Percentiles rank a stretch among this genome's conserved stretches.
These are phyloP conservation scores for Macropis europaea DNA, from an alignment of 2,888 invertebrate species.

Conservation along the genomic window DNA sequence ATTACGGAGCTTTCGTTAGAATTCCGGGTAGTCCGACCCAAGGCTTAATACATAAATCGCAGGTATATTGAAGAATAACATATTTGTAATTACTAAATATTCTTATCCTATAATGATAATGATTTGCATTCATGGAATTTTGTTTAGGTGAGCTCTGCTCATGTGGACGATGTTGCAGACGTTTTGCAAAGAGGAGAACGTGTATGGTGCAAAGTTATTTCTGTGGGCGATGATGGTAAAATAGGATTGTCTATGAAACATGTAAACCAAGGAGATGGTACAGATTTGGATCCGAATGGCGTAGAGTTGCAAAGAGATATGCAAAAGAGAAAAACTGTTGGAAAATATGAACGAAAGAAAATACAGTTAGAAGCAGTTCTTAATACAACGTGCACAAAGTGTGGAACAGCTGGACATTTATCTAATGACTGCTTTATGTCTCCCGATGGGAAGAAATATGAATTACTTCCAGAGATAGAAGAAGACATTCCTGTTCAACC, in stretches of 20 bases:
- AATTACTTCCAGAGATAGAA: constrained; percentile 75
- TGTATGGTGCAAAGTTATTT: constrained; percentile 79
- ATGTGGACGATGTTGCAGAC: constrained; percentile 77
- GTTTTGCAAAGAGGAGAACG: constrained; percentile 77
- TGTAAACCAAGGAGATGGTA: constrained; percentile 79
- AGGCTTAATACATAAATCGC: constrained; percentile 77
- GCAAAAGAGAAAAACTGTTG: constrained; percentile 71
- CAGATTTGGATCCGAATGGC: constrained; percentile 78
- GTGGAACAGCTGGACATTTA: constrained; percentile 78
- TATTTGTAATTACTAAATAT: constrained; percentile 1
- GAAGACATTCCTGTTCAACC: constrained; percentile 56
- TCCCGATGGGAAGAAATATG: constrained; percentile 78
- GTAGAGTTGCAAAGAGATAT: constrained; percentile 77
- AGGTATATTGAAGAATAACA: constrained; percentile 62
- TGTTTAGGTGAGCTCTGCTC: constrained; percentile 73
- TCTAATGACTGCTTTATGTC: constrained; percentile 78
- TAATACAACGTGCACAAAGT: constrained; percentile 78
- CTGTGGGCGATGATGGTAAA: constrained; percentile 75
- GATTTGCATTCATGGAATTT: constrained; percentile 23
- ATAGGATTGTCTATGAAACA: constrained; percentile 79
- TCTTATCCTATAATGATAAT: not conserved
- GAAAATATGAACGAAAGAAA: constrained; percentile 66
- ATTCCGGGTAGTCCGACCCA: constrained; percentile 78
- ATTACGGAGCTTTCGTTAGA: constrained; percentile 79
- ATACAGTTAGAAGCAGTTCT: constrained; percentile 78